Conservation (phyloP, 2,113 vertebrate genomes). For the Hipposideros armiger region DNA sequence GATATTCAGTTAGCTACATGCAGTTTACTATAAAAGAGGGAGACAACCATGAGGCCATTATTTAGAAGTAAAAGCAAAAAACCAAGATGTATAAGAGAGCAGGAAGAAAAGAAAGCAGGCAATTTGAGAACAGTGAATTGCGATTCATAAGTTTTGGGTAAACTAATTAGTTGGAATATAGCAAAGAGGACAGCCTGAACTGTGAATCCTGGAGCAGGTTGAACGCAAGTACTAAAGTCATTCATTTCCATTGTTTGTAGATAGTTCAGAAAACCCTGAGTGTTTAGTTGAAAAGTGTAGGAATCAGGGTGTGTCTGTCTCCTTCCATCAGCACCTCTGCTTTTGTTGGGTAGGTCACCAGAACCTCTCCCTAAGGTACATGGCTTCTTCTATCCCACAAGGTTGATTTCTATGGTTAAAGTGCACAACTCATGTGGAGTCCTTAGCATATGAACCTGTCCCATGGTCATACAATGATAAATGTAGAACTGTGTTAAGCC, state of each 20-base stretch:
- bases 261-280: not conserved
- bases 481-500: not conserved
- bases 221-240: not conserved
- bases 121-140: not conserved
- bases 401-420: not conserved
- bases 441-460: not conserved
- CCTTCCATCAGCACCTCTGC: not conserved
- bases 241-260: not conserved
- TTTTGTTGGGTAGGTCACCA: not conserved
- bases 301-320: not conserved
- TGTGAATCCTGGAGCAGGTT: not conserved
- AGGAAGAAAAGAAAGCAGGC: not conserved
- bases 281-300: not conserved
- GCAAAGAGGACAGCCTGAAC: not conserved
- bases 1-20: not conserved
- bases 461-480: not conserved
- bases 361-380: not conserved
- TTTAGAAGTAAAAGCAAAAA: conserved; percentile 39
- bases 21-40: not conserved
- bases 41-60: not conserved
- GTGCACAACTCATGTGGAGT: not conserved
- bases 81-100: not conserved
- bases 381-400: not conserved
- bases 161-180: not conserved
- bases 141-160: not conserved